A percentile compares a stretch with the other conserved stretches of the same genome.
Conservation (phyloP, 2,113 vertebrate species). For the Raja brachyura region DNA sequence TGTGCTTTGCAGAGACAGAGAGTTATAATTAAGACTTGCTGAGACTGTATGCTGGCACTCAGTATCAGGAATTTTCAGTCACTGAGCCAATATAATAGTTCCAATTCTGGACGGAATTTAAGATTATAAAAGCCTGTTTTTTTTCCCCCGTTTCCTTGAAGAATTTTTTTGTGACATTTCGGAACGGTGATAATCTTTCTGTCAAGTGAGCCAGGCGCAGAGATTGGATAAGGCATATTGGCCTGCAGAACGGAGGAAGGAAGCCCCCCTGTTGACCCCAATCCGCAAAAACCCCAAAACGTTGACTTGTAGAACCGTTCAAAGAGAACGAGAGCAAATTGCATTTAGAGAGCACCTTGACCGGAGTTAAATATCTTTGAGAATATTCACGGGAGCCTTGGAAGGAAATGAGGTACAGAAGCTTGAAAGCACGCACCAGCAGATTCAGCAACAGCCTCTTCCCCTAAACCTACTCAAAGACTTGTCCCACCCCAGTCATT, state of each 20-base stretch:
- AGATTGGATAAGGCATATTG: background rate
- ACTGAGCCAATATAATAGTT: too few relatives aligned
- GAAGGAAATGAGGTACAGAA: too few relatives aligned
- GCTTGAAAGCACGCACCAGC: too few relatives aligned
- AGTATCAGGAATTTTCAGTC: slow-evolving; percentile 15
- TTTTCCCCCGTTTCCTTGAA: background rate
- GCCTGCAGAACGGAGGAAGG: too few relatives aligned
- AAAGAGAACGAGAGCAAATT: background rate
- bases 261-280: too few relatives aligned
- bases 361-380: too few relatives aligned
- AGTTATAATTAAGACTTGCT: slow-evolving; percentile 21
- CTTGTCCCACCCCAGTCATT: too few relatives aligned
- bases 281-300: background rate
- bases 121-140: background rate
- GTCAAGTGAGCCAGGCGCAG: background rate
- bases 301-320: background rate
- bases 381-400: too few relatives aligned
- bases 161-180: background rate
- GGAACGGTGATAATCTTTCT: background rate
- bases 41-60: background rate
- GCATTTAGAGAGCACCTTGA: too few relatives aligned
- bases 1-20: background rate
- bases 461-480: too few relatives aligned
- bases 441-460: too few relatives aligned
- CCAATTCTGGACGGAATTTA: background rate